A percentile compares a stretch with the other conserved stretches of the same genome.
Evolutionary conservation across 2,113 vertebrate genomes (phyloP).

Genomic region (Panurus biarmicus): DNA sequence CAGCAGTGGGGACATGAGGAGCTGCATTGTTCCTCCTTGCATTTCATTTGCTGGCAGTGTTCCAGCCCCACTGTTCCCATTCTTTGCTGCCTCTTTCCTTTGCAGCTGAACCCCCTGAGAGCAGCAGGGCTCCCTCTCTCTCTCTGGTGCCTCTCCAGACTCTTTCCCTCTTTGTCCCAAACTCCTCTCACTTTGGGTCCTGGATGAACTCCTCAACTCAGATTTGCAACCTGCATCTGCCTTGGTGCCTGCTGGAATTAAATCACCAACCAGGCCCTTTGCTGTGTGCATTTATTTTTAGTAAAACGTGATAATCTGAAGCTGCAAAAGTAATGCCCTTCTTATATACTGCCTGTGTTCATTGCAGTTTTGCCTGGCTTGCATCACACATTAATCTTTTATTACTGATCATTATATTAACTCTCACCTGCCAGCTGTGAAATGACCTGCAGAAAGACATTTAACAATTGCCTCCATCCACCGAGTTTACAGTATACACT

Average conservation of each 20-base stretch:
- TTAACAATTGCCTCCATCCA: conserved; percentile 48
- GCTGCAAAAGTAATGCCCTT: background rate
- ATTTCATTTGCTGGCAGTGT: background rate
- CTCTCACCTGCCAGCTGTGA: conserved; percentile 60
- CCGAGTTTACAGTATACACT: conserved; percentile 46
- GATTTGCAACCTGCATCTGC: background rate
- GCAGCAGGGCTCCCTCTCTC: background rate
- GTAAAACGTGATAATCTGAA: background rate
- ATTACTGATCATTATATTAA: conserved; percentile 60
- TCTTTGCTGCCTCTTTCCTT: background rate
- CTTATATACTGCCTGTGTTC: background rate
- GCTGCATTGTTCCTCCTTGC: background rate
- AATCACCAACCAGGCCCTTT: background rate
- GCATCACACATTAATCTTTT: conserved; percentile 51
- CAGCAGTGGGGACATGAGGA: background rate
- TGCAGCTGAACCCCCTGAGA: background rate
- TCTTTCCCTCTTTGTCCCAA: background rate
- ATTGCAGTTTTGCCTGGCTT: conserved; percentile 32
- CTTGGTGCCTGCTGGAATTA: background rate
- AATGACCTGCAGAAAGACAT: conserved; percentile 56
- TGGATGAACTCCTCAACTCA: background rate
- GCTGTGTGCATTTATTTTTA: conserved; percentile 1
- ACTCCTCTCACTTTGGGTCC: background rate
- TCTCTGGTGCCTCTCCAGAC: background rate
- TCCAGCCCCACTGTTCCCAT: background rate